Conservation (phyloP, 2,113 vertebrate genomes). For the Cichladusa arquata region DNA sequence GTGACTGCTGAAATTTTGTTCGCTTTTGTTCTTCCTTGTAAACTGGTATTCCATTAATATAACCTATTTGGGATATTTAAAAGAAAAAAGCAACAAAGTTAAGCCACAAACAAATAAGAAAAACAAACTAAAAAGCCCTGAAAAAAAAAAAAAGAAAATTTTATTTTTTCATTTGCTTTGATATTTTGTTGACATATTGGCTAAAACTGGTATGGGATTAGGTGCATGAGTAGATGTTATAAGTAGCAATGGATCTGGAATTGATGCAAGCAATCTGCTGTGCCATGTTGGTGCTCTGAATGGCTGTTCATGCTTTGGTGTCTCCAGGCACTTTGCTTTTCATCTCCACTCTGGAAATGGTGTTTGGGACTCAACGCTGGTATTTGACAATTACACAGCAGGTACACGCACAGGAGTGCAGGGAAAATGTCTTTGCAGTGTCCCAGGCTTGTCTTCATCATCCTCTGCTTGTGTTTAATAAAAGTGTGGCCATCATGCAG, state of each 20-base stretch:
- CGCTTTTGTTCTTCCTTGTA: not conserved
- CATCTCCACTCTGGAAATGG: not conserved
- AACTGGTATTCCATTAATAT: not conserved
- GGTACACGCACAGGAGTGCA: no score
- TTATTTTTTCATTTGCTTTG: not conserved
- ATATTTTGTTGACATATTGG: not conserved
- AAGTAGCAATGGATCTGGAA: not conserved
- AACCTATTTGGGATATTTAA: not conserved
- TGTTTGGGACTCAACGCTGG: not conserved
- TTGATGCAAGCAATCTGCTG: not conserved
- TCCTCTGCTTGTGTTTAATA: not conserved
- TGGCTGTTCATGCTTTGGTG: not conserved
- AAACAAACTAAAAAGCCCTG: fast-evolving
- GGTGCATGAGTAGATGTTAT: fast-evolving
- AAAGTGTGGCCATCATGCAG: not conserved
- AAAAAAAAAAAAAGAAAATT: not conserved
- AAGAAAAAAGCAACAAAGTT: not conserved
- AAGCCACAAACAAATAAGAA: not conserved
- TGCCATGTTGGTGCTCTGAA: fast-evolving
- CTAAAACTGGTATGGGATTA: not conserved
- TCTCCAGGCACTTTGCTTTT: not conserved
- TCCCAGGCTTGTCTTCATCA: fast-evolving
- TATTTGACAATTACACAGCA: not conserved
- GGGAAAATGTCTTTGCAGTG: not conserved
- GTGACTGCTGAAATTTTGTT: not conserved